These are phyloP conservation scores for Buphagus erythrorhynchus DNA, from an alignment of 2,797 vertebrate species.

Conservation along the genomic window DNA sequence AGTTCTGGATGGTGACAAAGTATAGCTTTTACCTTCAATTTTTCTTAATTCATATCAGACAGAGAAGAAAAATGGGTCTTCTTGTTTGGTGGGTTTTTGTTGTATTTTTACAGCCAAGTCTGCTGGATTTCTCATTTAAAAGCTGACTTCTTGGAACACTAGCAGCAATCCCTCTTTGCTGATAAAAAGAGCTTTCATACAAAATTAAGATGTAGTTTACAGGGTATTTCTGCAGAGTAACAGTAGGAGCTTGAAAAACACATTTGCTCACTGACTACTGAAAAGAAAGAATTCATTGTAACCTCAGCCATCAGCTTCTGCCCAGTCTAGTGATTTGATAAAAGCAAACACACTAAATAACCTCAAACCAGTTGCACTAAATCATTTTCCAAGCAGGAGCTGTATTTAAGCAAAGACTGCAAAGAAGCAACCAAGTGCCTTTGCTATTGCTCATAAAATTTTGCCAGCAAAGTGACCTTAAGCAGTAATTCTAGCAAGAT, in stretches of 20 bases:
- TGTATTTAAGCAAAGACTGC: constrained; percentile 13
- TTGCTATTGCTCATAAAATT: constrained; percentile 13
- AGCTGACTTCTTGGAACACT: not conserved
- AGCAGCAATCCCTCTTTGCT: constrained; percentile 1
- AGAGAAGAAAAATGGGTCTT: not conserved
- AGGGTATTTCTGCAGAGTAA: not conserved
- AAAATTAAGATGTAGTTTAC: constrained; percentile 53
- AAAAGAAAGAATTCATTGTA: constrained; percentile 48
- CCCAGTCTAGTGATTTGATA: not conserved
- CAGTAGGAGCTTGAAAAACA: constrained; percentile 22
- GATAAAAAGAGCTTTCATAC: constrained; percentile 49
- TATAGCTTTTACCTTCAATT: not conserved
- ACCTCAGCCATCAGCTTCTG: not conserved
- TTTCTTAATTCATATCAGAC: not conserved
- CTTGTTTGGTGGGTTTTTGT: not conserved
- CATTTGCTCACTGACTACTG: constrained; percentile 27
- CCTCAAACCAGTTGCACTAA: constrained; percentile 11
- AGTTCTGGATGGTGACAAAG: not conserved
- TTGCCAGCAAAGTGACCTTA: constrained; percentile 27
- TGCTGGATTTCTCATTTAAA: constrained; percentile 11
- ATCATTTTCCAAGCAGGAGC: constrained; percentile 2
- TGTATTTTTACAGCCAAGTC: not conserved
- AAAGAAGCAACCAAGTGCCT: not conserved
- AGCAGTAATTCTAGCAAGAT: not conserved
- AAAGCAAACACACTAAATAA: constrained; percentile 39